Evolutionary conservation across 2,113 vertebrate genomes (phyloP).

Genomic region (Irena cyanogastra): DNA sequence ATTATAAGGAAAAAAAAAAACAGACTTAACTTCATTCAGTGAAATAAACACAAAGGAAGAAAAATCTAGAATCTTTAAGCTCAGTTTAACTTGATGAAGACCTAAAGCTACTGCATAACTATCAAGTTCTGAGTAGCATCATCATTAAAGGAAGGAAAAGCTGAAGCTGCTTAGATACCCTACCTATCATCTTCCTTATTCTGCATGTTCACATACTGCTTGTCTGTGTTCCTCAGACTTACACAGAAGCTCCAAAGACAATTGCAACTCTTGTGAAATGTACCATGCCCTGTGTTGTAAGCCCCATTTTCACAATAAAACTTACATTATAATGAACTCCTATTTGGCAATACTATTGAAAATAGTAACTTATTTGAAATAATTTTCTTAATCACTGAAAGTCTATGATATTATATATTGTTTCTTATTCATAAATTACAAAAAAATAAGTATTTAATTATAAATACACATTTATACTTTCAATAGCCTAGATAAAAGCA

Average conservation of each 20-base stretch:
- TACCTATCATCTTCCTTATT: background rate
- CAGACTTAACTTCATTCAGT: background rate
- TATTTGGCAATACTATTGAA: background rate
- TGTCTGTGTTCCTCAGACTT: background rate
- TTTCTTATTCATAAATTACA: background rate
- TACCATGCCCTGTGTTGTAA: background rate
- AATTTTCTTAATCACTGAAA: background rate
- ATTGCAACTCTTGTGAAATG: background rate
- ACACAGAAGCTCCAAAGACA: background rate
- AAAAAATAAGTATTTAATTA: background rate
- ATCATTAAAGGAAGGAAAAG: background rate
- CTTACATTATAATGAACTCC: background rate
- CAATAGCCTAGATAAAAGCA: slow-evolving; percentile 50
- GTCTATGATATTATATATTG: background rate
- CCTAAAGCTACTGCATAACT: background rate
- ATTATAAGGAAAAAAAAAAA: background rate
- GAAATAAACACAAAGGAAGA: background rate
- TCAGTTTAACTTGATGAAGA: background rate
- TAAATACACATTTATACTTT: slow-evolving; percentile 40
- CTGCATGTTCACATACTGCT: background rate
- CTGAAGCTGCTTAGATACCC: background rate
- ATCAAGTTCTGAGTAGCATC: background rate
- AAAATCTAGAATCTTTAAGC: background rate
- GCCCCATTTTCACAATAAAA: background rate
- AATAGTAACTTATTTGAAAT: background rate